phyloP scores from a whole-genome alignment of 2,888 invertebrate genomes.

The Melangyna quadrimaculata region DNA sequence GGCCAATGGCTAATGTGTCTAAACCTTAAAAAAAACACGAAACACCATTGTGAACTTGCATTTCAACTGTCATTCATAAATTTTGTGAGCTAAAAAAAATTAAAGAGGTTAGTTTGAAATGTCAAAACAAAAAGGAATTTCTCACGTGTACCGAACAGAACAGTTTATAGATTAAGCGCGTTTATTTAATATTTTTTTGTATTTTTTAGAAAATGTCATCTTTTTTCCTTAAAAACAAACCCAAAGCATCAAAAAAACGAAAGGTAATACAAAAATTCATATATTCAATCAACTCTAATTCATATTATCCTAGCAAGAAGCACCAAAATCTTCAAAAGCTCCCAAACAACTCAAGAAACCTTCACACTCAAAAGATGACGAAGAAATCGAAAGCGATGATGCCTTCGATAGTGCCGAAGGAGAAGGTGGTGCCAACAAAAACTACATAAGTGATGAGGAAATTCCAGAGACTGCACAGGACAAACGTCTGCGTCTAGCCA shows the following conservation, averaged over 20 bases:
- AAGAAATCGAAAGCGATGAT: slow-evolving; percentile 86
- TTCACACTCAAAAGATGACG: slow-evolving; percentile 80
- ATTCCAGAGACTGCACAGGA: slow-evolving; percentile 91
- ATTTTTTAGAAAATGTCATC: slow-evolving; percentile 80
- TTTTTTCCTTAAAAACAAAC: slow-evolving; percentile 84
- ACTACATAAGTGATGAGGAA: slow-evolving; percentile 77
- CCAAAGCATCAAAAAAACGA: slow-evolving; percentile 83
- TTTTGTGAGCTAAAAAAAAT: slow-evolving; percentile 36
- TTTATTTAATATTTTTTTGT: slow-evolving; percentile 6
- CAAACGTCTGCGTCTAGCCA: slow-evolving; percentile 93
- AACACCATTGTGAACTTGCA: no score
- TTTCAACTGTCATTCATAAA: no score
- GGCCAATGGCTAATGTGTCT: no score
- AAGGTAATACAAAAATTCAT: slow-evolving; percentile 78
- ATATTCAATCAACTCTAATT: background rate
- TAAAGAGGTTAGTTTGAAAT: slow-evolving; percentile 56
- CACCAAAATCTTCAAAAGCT: slow-evolving; percentile 45
- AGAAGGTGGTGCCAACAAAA: slow-evolving; percentile 63
- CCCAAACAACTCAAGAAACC: slow-evolving; percentile 69
- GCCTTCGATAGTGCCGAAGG: slow-evolving; percentile 81
- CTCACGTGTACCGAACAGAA: slow-evolving; percentile 54
- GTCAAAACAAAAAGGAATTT: slow-evolving; percentile 57
- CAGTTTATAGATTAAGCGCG: slow-evolving; percentile 33
- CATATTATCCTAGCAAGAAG: slow-evolving; percentile 36
- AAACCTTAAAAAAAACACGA: no score